Base-by-base conservation (phyloP, 2,888 invertebrate genomes). In the Ypsolopha sequella region DNA sequence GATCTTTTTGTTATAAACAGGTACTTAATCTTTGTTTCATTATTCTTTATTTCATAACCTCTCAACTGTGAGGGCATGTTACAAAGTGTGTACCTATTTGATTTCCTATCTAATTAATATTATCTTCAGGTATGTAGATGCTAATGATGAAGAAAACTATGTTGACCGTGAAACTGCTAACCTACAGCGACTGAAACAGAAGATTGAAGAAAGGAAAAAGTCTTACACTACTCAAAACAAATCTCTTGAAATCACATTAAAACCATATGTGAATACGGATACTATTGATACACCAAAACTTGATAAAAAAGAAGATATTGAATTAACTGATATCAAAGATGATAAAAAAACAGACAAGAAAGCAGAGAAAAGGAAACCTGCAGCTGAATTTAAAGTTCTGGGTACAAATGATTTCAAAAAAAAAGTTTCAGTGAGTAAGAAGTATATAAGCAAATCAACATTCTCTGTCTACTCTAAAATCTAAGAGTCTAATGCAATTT, bases 1-100 rank as follows among this genome's bases (percentile, higher is more conserved):
- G 91, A 91, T 76, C 81, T 93, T 58, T 93, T 93, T 67, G 87
- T 92, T 56, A 88, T 93, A 51, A 91, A 92, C 65, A 89, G 93
- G 93, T 92, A 77, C 24, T 24, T n/a, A 60, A 60, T 56, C 51
- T 14, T 7, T 36, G 11, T 34, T 9, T 3, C n/a, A 46, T 34
- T 45, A n/a, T 46, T 46, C n/a, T 46, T 46, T 10, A 35, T 1
- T 7, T 7, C 1, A 7, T 11, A 35, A 36, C 36, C 9, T 41
- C n/a, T 33, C 33, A 33, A 45, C 24, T 24, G 2, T 24, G 24
- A 24, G 24, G 34, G 10, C 13, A 24, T 33, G 13, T 13, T 13
- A 43, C 11, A 43, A 7, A 14, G 8, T 11, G 13, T 7, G 6
- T 8, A 6, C 33, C 35, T 49, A 45, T 35, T 47, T 41, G 13